Evolutionary conservation across 2,888 invertebrate species (phyloP).

Genomic region (Argyresthia goedartella): DNA sequence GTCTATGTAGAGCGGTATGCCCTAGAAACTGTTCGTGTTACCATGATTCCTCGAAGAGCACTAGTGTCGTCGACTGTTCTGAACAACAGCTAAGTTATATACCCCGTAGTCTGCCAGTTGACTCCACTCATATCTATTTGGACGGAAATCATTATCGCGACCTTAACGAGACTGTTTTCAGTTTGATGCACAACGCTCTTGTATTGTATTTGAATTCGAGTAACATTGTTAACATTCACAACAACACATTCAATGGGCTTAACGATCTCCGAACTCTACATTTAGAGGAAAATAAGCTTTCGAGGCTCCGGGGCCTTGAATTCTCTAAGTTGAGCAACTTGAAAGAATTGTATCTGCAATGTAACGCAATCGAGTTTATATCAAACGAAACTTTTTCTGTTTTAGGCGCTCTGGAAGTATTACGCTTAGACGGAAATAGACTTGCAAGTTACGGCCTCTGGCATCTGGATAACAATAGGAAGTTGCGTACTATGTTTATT

Average conservation of each 20-base stretch:
- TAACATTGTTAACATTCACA: constrained; percentile 83
- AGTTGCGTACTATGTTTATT: constrained; percentile 80
- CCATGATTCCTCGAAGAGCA: constrained; percentile 92
- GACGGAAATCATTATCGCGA: constrained; percentile 90
- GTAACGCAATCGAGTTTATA: constrained; percentile 84
- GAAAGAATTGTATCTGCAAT: constrained; percentile 88
- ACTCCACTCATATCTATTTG: constrained; percentile 91
- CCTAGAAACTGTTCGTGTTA: constrained; percentile 94
- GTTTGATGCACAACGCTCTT: constrained; percentile 59
- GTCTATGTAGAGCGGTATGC: constrained; percentile 95
- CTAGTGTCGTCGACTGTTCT: constrained; percentile 93
- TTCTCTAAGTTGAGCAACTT: constrained; percentile 85
- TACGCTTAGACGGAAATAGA: constrained; percentile 88
- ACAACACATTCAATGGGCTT: constrained; percentile 87
- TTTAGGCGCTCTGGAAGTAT: constrained; percentile 82
- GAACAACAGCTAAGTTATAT: constrained; percentile 80
- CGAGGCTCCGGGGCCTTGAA: constrained; percentile 82
- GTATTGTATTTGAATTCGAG: constrained; percentile 88
- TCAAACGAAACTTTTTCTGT: constrained; percentile 85
- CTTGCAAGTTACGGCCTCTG: constrained; percentile 85
- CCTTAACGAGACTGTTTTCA: constrained; percentile 68
- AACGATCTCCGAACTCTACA: constrained; percentile 83
- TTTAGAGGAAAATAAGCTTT: constrained; percentile 87
- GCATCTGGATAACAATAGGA: constrained; percentile 79
- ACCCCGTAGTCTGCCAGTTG: constrained; percentile 88